Evolutionary conservation across 1,140 invertebrate species (phyloP).

Genomic region (Agrypnia vestita): DNA sequence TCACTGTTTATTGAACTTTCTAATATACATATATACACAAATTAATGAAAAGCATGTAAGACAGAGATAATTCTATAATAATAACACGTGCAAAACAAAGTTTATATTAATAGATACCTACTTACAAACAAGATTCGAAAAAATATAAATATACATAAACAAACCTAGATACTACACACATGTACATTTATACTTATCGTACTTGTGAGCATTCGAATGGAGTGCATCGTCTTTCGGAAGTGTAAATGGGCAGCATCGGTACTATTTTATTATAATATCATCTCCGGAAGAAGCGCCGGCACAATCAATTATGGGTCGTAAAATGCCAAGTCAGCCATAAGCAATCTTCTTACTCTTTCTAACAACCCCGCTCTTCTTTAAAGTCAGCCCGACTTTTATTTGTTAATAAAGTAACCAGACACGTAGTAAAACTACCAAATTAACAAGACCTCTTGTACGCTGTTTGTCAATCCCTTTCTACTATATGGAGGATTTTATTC

Average conservation of each 20-base stretch:
- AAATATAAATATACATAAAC: no score
- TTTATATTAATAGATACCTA: no score
- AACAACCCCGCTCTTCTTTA: constrained; percentile 10
- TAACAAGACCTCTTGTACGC: background rate
- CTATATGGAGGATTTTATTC: background rate
- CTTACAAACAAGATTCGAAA: no score
- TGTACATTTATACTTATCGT: no score
- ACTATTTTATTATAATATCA: constrained; percentile 46
- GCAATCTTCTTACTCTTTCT: constrained; percentile 48
- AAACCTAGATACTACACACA: no score
- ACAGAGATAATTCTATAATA: no score
- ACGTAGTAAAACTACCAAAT: background rate
- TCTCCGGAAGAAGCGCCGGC: constrained; percentile 30
- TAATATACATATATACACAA: no score
- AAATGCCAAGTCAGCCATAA: constrained; percentile 51
- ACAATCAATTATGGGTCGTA: constrained; percentile 50
- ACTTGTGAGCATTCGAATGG: background rate
- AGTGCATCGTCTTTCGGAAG: constrained; percentile 33
- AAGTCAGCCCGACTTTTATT: background rate
- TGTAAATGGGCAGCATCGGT: constrained; percentile 34
- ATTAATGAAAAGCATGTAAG: no score
- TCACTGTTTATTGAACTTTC: no score
- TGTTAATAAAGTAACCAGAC: background rate
- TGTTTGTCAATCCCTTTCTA: background rate
- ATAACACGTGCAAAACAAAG: no score